Evolutionary conservation across 2,888 invertebrate species (phyloP).

Genomic region (Pseudococcus jackbeardsleyi): DNA sequence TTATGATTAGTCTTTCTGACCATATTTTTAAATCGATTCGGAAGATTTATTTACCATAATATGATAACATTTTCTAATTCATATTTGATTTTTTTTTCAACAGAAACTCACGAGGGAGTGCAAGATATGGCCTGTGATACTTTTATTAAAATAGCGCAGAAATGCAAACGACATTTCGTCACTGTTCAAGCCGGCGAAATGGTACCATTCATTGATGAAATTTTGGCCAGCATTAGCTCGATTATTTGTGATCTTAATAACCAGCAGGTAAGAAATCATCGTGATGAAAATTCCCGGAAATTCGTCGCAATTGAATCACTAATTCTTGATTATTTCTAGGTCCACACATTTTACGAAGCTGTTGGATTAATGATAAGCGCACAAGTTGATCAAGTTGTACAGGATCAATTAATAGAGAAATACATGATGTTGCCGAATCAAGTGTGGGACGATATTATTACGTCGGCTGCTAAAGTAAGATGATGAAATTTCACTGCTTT

Average conservation of each 20-base stretch:
- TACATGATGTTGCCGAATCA: constrained; percentile 98
- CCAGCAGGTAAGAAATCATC: constrained; percentile 83
- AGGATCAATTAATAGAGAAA: constrained; percentile 95
- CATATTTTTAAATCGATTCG: background rate
- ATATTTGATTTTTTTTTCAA: constrained; percentile 66
- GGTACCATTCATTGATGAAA: constrained; percentile 98
- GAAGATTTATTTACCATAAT: background rate
- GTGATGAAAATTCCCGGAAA: background rate
- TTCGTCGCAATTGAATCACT: background rate
- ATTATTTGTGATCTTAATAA: constrained; percentile 99
- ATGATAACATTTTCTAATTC: background rate
- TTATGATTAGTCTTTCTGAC: constrained; percentile 65
- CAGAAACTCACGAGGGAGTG: constrained; percentile 98
- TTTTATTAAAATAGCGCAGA: constrained; percentile 99
- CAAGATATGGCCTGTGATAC: constrained; percentile 99
- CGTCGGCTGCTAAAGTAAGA: constrained; percentile 87
- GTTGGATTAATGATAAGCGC: constrained; percentile 99
- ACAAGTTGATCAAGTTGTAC: constrained; percentile 89
- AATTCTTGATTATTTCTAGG: constrained; percentile 69
- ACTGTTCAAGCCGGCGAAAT: constrained; percentile 95
- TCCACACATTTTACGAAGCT: constrained; percentile 99
- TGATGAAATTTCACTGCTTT: background rate
- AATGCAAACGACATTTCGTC: constrained; percentile 98
- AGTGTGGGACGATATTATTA: constrained; percentile 98
- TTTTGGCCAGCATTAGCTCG: constrained; percentile 93